Conservation (phyloP, 2,113 vertebrate species). For the Zapornia atra region DNA sequence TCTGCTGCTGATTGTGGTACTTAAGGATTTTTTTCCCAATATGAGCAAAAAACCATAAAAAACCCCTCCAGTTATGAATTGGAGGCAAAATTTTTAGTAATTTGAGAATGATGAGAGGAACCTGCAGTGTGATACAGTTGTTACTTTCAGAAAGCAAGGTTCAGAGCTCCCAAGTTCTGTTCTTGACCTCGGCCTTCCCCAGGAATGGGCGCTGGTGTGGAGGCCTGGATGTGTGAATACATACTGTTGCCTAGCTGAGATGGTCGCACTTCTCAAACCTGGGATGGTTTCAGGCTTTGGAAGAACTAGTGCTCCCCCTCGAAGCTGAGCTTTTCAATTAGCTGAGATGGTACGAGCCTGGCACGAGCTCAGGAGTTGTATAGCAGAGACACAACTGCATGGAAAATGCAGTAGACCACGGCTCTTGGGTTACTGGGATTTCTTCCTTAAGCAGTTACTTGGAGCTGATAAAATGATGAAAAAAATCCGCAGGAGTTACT, state of each 20-base stretch:
- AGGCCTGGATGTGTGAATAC: background rate
- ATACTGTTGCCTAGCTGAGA: too few relatives aligned
- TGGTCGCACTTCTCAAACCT: background rate
- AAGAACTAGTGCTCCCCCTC: background rate
- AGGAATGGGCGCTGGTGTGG: background rate
- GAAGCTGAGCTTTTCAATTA: too few relatives aligned
- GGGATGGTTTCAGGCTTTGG: background rate
- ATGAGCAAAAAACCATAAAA: background rate
- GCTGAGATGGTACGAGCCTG: background rate
- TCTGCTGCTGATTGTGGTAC: background rate
- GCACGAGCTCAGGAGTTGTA: too few relatives aligned
- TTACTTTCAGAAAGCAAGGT: background rate
- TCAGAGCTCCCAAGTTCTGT: background rate
- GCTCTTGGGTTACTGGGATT: background rate
- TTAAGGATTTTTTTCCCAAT: fast-evolving
- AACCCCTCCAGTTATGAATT: background rate
- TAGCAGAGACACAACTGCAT: background rate
- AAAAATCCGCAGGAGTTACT: background rate
- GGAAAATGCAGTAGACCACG: background rate
- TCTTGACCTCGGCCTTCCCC: background rate
- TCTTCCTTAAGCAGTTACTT: background rate
- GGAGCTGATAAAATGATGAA: background rate
- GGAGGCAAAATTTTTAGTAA: background rate
- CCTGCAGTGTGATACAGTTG: fast-evolving
- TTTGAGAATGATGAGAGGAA: background rate